Evolutionary conservation across 1,140 invertebrate species (phyloP), one percentile per base, ranked within the genome.

Genomic region (Papilio helenus): DNA sequence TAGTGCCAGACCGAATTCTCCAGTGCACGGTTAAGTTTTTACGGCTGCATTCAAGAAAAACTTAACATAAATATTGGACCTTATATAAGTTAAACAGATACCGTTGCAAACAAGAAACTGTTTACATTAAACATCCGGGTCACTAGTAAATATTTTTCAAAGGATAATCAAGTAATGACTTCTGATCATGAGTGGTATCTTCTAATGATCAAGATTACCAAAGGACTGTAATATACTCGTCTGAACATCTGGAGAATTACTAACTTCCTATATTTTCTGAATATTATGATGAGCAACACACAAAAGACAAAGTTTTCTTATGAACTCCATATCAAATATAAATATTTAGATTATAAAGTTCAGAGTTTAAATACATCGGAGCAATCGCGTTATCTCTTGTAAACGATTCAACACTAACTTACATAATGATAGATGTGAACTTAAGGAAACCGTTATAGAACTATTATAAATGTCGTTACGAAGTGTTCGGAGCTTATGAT

Each of bases 1-100:
- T 92, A 92, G 90, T 89, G 83, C 85, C 80, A 51, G 88, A 26
- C 88, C 85, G 80, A 82, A 87, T 83, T 87, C 84, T 90, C 87
- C 89, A 84, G 72, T 68, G 5, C 61, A 29, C 26, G 23, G 61
- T 16, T 29, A 72, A 72, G 18, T 42, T 72, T 29, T 72, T 68
- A 68, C 61, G 61, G 14, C 26, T 68, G 61, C 12, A 68, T 79
- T 71, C 78, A 55, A 68, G 83, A 81, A 82, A 20, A 23, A 23
- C 58, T 10, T 23, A 20, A 26, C 20, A 26, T 26, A 61, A 68
- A 68, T 68, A 68, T 68, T 29, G 61, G 8, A 65, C 23, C 61
- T 29, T 12, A 65, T 65, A 65, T 3, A 26, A 29, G 29, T 34
- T 65, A 29, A 65, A 29, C 14, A 65, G 26, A 65, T 65, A 29